Percentiles rank a stretch among this genome's conserved stretches.
Evolutionary conservation across 2,888 invertebrate species (phyloP).

Genomic region (Alentia gelatinosa): DNA sequence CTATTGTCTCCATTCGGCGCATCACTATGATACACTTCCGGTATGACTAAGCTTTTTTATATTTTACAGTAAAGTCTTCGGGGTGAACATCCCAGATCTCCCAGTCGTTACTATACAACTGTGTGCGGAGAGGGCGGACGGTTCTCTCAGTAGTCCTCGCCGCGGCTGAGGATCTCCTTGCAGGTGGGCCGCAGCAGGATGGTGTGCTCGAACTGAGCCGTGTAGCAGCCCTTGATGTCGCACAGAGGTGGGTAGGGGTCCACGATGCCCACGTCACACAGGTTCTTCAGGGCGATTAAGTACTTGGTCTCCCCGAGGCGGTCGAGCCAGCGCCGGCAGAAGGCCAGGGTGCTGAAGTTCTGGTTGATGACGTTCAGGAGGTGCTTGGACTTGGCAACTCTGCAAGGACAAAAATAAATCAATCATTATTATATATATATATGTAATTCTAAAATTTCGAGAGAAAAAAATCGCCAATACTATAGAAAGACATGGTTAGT

Average conservation of each 20-base stretch:
- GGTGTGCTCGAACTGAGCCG: slow-evolving; percentile 99
- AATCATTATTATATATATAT: too few species aligned
- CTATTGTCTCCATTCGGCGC: too few species aligned
- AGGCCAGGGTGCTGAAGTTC: slow-evolving; percentile 97
- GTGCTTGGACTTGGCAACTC: slow-evolving; percentile 95
- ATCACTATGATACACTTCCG: too few species aligned
- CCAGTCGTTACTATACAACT: too few species aligned
- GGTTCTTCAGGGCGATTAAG: slow-evolving; percentile 98
- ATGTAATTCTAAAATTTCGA: too few species aligned
- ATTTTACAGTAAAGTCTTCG: too few species aligned
- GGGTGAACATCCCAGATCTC: too few species aligned
- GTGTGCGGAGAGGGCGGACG: too few species aligned
- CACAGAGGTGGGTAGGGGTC: slow-evolving; percentile 99
- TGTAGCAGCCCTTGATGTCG: slow-evolving; percentile 98
- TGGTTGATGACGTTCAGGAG: slow-evolving; percentile 95
- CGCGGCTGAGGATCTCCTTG: slow-evolving; percentile 98
- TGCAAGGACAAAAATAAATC: too few species aligned
- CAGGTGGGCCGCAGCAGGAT: slow-evolving; percentile 97
- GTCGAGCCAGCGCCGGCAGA: slow-evolving; percentile 99
- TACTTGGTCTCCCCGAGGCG: slow-evolving; percentile 97
- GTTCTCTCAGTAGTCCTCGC: slow-evolving; percentile 95
- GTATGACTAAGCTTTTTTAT: too few species aligned
- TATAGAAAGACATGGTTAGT: too few species aligned
- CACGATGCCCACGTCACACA: slow-evolving; percentile 98
- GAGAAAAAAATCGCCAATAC: too few species aligned